Evolutionary conservation across 1,140 invertebrate species (phyloP), one percentile per base, ranked within the genome.

Genomic region (Neomicropteryx cornuta): DNA sequence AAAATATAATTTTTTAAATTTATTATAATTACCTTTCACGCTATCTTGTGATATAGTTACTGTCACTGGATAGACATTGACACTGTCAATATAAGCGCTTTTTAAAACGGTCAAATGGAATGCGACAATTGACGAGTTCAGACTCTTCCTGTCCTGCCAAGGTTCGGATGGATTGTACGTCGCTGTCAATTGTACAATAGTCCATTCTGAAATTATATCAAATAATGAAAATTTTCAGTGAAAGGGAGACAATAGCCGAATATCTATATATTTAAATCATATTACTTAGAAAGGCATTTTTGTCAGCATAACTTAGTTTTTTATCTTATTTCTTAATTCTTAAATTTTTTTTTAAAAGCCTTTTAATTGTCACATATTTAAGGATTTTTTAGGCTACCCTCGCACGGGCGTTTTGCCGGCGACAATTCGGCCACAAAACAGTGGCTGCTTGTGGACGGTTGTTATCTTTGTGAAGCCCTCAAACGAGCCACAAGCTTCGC

Each of bases 161-260:
- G 58, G 48, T 42, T 64, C 60, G 8, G 60, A 57, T 6, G 64
- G 59, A 33, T 72, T 65, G 42, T 73, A 71, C 4, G 62, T 61
- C 8, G 58, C 48, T 21, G 72, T 75, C 18, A 77, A 24, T 53
- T 77, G 75, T 28, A 76, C 47, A 38, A 75, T 51, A 18, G 75
- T 74, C 74, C 75, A 77, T 55, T 77, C 74, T 75, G 51, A 34
- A 55, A 56, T 36, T 4, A 24, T 31, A 41, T 20, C 10, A 43
- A 38, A 24, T 30, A 38, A 36, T 22, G n/a, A 18, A 41, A 3
- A 42, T 32, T 13, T 34, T 31, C 29, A 21, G 4, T 17, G 6
- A 11, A 34, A 6, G 8, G 3, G 2, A 10, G 2, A 5, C 11
- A 5, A 33, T 17, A 33, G 17, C 4, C 16, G 13, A 14, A 4